These are phyloP conservation scores for Elaeidobius kamerunicus DNA, from an alignment of 2,888 invertebrate species.

Conservation along the genomic window DNA sequence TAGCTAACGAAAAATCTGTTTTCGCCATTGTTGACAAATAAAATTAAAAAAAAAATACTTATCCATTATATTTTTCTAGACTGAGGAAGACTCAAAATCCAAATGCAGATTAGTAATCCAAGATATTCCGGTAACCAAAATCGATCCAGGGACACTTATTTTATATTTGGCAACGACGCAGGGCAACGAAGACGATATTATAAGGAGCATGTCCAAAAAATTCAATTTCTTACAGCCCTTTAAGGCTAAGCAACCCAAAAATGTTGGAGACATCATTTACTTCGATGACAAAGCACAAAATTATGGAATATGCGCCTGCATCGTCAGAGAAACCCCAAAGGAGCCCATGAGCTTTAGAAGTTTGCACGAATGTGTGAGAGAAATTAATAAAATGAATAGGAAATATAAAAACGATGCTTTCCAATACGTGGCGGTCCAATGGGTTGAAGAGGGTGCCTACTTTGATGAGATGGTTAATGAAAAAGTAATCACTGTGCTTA, in stretches of 20 bases:
- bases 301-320: conserved; percentile 39
- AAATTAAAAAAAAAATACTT: background rate
- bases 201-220: conserved; percentile 40
- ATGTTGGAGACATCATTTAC: conserved; percentile 38
- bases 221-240: conserved; percentile 41
- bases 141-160: conserved; percentile 41
- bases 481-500: conserved; percentile 44
- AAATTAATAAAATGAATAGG: conserved; percentile 32
- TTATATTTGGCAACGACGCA: conserved; percentile 43
- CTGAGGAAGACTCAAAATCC: conserved; percentile 13
- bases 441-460: conserved; percentile 34
- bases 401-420: conserved; percentile 21
- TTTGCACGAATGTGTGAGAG: conserved; percentile 33
- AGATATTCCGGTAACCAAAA: conserved; percentile 36
- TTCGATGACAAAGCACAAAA: conserved; percentile 30
- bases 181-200: conserved; percentile 38
- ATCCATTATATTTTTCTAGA: conserved; percentile 1
- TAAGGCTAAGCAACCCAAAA: conserved; percentile 28
- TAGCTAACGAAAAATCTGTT: too few relatives aligned
- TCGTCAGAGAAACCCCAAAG: conserved; percentile 32
- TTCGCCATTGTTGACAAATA: too few relatives aligned
- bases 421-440: conserved; percentile 34
- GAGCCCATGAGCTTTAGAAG: conserved; percentile 34
- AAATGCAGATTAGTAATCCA: conserved; percentile 34
- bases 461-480: conserved; percentile 36